Evolutionary conservation across 2,113 vertebrate species (phyloP), one percentile per base, ranked within the genome.

Genomic region (Brachyistius frenatus): DNA sequence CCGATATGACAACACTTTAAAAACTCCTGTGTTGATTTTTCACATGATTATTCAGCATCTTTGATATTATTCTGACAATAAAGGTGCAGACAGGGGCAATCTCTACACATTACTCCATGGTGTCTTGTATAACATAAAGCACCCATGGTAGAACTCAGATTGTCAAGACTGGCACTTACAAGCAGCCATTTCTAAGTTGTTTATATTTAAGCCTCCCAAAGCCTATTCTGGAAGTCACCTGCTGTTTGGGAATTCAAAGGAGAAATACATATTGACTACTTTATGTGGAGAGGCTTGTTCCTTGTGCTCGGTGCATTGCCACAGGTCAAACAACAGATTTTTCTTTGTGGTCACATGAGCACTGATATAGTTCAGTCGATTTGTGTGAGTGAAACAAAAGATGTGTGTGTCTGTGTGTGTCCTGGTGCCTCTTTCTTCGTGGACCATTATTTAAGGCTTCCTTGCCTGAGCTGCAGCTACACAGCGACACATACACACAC

Each of bases 181-280:
- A 37, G 33, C 15, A 64, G 23, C 32, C 32, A n/a, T 23, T 15
- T 61, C 63, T 49, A 56, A 39, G 66, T 47, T 60, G 47, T 67
- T 80, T 82, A 60, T 46, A 35, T 60, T 77, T 16, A 41, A 66
- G n/a, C 37, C 7, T 60, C 57, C 60, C 23, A 23, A 23, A 23
- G 23, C 23, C 23, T 44, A 9, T 57, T 11, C 53, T 70, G 13
- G 36, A 53, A 52, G 41, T 39, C 30, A 39, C 61, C 52, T 0
- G 37, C 80, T 71, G 76, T 64, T 68, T 49, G 23, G 13, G 39
- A 16, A 71, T 75, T 78, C 37, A 86, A 50, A 68, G 33, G 0
- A 75, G 30, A 74, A 67, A 78, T 23, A 57, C 54, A 33, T 62
- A 72, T 58, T 23, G 54, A 71, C 65, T 47, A 23, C 8, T 57